Percentiles rank a stretch among this genome's conserved stretches.
phyloP scores from a whole-genome alignment of 1,140 invertebrate species.

The Phocides pigmalion region DNA sequence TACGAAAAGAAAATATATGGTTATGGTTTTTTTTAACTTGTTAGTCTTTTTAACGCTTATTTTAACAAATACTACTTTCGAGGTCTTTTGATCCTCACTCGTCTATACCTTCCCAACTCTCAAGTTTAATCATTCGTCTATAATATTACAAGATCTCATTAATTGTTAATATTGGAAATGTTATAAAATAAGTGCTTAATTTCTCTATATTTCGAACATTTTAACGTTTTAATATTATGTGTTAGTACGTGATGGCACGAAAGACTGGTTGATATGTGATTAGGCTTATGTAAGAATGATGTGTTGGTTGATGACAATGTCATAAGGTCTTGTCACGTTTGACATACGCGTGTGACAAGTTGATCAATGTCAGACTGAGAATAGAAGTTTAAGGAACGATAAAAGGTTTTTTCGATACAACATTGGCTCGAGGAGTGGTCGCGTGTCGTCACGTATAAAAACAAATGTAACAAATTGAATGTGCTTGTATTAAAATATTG shows the following conservation, averaged over 20 bases:
- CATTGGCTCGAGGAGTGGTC: slow-evolving; percentile 1
- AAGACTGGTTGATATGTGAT: slow-evolving; percentile 23
- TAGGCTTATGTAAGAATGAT: slow-evolving; percentile 1
- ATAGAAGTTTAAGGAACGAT: background rate
- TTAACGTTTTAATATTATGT: slow-evolving; percentile 18
- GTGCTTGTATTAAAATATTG: background rate
- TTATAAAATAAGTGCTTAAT: slow-evolving; percentile 27
- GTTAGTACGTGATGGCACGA: slow-evolving; percentile 23
- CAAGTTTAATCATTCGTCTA: slow-evolving; percentile 37
- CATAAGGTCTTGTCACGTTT: background rate
- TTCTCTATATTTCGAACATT: slow-evolving; percentile 34
- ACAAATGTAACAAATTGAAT: background rate
- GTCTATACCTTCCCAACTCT: background rate
- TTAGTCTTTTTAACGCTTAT: too few relatives aligned
- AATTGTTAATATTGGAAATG: slow-evolving; percentile 50
- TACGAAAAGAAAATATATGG: too few relatives aligned
- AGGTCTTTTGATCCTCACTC: too few relatives aligned
- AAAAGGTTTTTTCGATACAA: background rate
- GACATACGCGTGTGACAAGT: background rate
- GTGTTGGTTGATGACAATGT: background rate
- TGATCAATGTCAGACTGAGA: slow-evolving; percentile 8
- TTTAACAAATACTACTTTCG: too few relatives aligned
- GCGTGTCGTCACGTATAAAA: slow-evolving; percentile 23
- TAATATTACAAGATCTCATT: slow-evolving; percentile 64
- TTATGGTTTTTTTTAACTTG: too few relatives aligned